Evolutionary conservation across 23 tunicate species (phyloP), one percentile per base, ranked within the genome.

Genomic region (Halocynthia aurantium): DNA sequence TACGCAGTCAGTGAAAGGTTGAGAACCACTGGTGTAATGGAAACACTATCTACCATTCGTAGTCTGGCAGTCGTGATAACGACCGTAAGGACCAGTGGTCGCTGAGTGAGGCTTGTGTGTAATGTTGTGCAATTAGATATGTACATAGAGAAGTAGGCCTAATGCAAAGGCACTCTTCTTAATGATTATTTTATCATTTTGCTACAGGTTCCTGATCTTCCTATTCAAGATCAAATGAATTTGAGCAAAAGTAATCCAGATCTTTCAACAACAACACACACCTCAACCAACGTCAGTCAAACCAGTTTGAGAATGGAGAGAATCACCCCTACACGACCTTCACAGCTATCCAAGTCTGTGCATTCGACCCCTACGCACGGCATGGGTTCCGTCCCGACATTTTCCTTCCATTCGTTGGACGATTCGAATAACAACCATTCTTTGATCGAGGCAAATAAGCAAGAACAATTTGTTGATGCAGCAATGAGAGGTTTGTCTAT

Each of bases 191-290:
- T 67, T 80, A 6, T 80, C 4, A 69, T 81, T 19, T 7, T 81
- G 52, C 58, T 73, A 61, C 55, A 67, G 73, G 52, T 61, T 52
- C 80, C 84, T 5, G 77, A 50, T 7, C 69, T 74, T 12, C 78
- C 86, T 15, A 55, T 81, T 7, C 53, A 61, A 66, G 67, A 69
- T 12, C 52, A 19, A 52, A 71, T 54, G 49, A 82, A 55, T 44
- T 40, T 81, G 52, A 88, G 94, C 57, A 61, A 57, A 19, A 89
- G 95, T 53, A 89, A 89, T 69, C 95, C 95, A 7, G 95, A 89
- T 50, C 19, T 87, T 51, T 75, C 54, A n/a, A n/a, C 73, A 52
- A 55, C 83, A 6, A 50, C 83, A 9, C 58, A 67, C 52, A 72
- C 68, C 55, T 51, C 73, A 19, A 11, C 78, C 56, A 75, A 49